These are phyloP conservation scores for Drosophila helvetica DNA, from an alignment of 2,888 invertebrate genomes.

Conservation along the genomic window DNA sequence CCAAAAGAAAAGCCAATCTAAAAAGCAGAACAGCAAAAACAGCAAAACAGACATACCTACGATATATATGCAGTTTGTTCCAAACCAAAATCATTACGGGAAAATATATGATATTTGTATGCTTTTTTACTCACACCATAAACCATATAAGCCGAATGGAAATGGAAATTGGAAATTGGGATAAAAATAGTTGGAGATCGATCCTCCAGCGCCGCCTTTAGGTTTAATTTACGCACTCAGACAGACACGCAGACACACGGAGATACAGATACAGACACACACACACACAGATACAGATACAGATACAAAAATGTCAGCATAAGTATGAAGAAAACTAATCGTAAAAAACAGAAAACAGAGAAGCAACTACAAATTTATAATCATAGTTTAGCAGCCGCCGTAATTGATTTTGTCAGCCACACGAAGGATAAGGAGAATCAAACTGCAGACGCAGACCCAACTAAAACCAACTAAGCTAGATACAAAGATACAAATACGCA, in stretches of 20 bases:
- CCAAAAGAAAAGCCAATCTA: conserved; percentile 62
- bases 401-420: conserved; percentile 71
- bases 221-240: conserved; percentile 61
- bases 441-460: conserved; percentile 56
- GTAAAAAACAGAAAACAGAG: conserved; percentile 29
- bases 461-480: conserved; percentile 51
- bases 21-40: conserved; percentile 36
- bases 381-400: conserved; percentile 77
- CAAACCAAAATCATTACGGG: conserved; percentile 43
- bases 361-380: conserved; percentile 68
- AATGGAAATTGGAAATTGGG: conserved; percentile 20
- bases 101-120: conserved; percentile 68
- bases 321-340: conserved; percentile 58
- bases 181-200: conserved; percentile 21
- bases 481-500: conserved; percentile 51
- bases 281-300: conserved; percentile 16
- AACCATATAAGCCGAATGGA: conserved; percentile 41
- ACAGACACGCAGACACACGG: conserved; percentile 26
- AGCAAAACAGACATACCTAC: neutral
- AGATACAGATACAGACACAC: conserved; percentile 22
- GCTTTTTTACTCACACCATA: conserved; percentile 67
- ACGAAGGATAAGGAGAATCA: conserved; percentile 53
- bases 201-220: conserved; percentile 53
- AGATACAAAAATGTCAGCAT: conserved; percentile 57
- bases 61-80: conserved; percentile 50